A percentile compares a stretch with the other conserved stretches of the same genome.
These are phyloP conservation scores for Aporophyla lueneburgensis DNA, from an alignment of 2,888 invertebrate genomes.

Conservation along the genomic window DNA sequence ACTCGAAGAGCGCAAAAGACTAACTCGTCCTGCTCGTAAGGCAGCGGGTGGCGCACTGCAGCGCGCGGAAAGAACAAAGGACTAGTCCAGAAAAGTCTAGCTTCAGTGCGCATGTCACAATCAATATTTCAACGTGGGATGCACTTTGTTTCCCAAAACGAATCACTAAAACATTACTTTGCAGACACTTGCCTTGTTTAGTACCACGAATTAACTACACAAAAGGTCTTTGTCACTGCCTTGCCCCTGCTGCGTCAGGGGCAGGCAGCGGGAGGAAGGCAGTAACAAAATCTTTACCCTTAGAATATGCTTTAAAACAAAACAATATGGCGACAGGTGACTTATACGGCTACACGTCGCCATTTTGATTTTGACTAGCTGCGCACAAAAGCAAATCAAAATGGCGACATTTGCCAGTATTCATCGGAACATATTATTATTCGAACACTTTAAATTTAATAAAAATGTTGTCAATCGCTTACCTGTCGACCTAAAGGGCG, in stretches of 20 bases:
- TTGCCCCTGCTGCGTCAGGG: no score
- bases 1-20: neutral
- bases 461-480: neutral
- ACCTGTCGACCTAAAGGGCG: neutral
- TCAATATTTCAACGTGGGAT: conserved; percentile 5
- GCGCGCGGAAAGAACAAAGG: neutral
- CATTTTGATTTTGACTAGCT: neutral
- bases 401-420: neutral
- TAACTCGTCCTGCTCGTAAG: neutral
- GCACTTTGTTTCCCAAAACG: neutral
- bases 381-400: neutral
- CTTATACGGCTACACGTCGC: neutral
- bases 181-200: neutral
- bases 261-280: no score
- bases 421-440: neutral
- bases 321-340: neutral
- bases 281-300: neutral
- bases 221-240: neutral
- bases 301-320: neutral
- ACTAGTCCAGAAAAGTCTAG: neutral
- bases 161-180: no score
- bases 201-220: no score
- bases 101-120: conserved; percentile 16
- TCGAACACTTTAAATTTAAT: neutral
- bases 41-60: neutral